phyloP scores from a whole-genome alignment of 1,140 invertebrate species.

The Brachionus plicatilis region DNA sequence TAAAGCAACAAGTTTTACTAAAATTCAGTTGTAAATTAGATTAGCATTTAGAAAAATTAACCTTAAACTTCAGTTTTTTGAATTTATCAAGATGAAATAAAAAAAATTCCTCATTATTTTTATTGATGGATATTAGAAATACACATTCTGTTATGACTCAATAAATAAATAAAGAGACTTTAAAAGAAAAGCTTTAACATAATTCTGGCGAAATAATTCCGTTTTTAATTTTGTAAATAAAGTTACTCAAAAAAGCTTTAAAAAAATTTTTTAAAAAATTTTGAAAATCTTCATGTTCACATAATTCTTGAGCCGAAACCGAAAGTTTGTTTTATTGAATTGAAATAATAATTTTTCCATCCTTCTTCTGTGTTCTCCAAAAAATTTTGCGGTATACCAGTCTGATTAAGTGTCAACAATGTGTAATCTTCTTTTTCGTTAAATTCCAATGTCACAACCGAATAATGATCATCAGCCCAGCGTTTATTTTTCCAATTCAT shows the following conservation, averaged over 20 bases:
- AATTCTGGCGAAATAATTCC: neutral
- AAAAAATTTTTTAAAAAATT: neutral
- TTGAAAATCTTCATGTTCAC: slow-evolving; percentile 46
- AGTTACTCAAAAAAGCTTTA: neutral
- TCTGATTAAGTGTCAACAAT: slow-evolving; percentile 69
- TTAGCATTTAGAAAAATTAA: neutral
- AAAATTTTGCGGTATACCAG: slow-evolving; percentile 70
- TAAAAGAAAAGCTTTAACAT: neutral
- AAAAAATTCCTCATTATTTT: neutral
- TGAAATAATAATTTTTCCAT: slow-evolving; percentile 86
- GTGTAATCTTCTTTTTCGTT: slow-evolving; percentile 78
- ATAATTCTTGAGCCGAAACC: slow-evolving; percentile 75
- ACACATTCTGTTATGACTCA: neutral
- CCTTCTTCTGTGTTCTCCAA: slow-evolving; percentile 74
- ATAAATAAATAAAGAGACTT: neutral
- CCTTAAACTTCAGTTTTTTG: neutral
- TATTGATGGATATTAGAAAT: neutral
- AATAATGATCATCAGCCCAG: slow-evolving; percentile 87
- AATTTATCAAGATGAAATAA: neutral
- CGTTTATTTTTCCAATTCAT: slow-evolving; percentile 87
- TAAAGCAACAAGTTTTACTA: no score
- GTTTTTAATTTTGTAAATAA: neutral
- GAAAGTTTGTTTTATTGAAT: slow-evolving; percentile 82
- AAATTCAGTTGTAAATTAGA: neutral
- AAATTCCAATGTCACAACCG: slow-evolving; percentile 76